phyloP scores from a whole-genome alignment of 2,888 invertebrate species.

The Xestia sexstrigata region DNA sequence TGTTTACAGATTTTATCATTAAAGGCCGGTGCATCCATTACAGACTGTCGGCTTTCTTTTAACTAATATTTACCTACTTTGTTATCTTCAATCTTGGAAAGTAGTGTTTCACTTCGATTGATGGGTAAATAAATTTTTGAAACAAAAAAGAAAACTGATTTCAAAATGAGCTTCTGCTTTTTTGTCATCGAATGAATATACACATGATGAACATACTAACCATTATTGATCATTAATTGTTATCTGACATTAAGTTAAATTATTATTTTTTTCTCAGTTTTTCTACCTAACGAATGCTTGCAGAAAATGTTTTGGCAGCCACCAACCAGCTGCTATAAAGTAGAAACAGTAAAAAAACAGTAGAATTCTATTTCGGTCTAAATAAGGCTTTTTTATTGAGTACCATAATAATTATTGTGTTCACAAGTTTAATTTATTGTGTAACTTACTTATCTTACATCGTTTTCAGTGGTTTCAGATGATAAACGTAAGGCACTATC shows the following conservation, averaged over 20 bases:
- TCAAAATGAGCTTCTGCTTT: not conserved
- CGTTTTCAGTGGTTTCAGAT: not conserved
- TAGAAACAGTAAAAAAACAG: not conserved
- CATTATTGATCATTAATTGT: too few species aligned
- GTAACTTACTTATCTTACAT: not conserved
- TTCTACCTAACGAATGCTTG: not conserved
- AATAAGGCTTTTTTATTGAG: not conserved
- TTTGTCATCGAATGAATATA: not conserved
- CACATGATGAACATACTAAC: too few species aligned
- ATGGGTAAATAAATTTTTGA: not conserved
- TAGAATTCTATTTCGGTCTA: not conserved
- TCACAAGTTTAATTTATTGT: not conserved
- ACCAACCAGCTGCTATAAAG: not conserved
- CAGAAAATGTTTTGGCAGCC: not conserved
- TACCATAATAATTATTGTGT: not conserved
- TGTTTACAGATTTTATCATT: conserved; percentile 16
- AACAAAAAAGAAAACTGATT: not conserved
- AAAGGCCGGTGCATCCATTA: not conserved
- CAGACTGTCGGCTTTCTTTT: conserved; percentile 1
- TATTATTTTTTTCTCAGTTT: not conserved
- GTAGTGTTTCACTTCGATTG: not conserved
- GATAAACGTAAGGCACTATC: not conserved
- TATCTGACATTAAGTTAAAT: too few species aligned
- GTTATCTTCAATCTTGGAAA: not conserved
- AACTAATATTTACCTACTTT: not conserved